Evolutionary conservation across 2,797 vertebrate species (phyloP).

Genomic region (Chiroxiphia lanceolata): DNA sequence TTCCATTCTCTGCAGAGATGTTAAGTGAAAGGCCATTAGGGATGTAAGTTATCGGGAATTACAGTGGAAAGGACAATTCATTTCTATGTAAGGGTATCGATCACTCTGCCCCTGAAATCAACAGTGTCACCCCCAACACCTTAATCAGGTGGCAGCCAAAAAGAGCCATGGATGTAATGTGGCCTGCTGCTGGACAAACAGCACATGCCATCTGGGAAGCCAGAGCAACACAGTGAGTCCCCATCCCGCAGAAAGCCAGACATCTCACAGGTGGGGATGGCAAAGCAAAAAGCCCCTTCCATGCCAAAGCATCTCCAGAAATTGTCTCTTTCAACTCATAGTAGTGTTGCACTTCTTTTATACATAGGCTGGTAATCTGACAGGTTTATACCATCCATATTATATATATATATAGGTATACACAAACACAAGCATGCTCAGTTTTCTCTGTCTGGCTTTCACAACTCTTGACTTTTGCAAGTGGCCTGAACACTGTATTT

Average conservation of each 20-base stretch:
- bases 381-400: neutral
- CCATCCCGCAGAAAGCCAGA: neutral
- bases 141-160: neutral
- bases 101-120: neutral
- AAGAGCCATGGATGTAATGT: neutral
- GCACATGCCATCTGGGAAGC: neutral
- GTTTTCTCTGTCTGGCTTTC: neutral
- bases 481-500: neutral
- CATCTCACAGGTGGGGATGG: neutral
- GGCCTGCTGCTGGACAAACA: neutral
- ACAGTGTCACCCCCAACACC: rapidly evolving
- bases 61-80: neutral
- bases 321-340: neutral
- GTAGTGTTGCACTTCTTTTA: neutral
- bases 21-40: neutral
- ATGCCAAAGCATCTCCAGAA: neutral
- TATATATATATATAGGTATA: rapidly evolving
- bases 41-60: neutral
- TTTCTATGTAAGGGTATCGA: neutral
- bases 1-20: neutral
- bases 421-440: neutral
- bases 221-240: neutral
- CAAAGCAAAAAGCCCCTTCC: neutral
- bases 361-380: neutral
- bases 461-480: neutral